These are phyloP conservation scores for Oceanites oceanicus DNA, from an alignment of 2,113 vertebrate species.

Conservation along the genomic window DNA sequence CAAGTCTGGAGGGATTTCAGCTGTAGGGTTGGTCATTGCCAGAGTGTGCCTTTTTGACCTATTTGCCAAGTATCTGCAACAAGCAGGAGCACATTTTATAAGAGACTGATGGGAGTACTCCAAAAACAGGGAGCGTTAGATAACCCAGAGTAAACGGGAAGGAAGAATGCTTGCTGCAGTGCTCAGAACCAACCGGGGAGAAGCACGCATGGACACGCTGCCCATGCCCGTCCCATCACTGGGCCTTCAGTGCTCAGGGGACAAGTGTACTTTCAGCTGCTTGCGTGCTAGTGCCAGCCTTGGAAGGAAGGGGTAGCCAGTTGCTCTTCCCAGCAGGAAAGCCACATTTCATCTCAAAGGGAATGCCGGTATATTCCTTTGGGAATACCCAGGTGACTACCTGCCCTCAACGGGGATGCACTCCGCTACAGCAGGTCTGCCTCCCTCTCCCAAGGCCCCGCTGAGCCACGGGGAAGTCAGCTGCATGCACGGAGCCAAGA, in stretches of 20 bases:
- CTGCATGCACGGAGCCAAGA: background rate
- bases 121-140: conserved; percentile 68
- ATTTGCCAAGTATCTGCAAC: conserved; percentile 99
- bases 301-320: background rate
- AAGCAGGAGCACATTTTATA: conserved; percentile 81
- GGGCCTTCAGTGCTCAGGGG: background rate
- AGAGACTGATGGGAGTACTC: conserved; percentile 68
- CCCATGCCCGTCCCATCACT: background rate
- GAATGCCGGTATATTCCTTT: background rate
- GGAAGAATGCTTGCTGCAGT: conserved; percentile 22
- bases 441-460: background rate
- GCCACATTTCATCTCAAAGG: background rate
- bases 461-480: background rate
- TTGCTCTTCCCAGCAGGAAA: background rate
- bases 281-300: background rate
- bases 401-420: fast-evolving
- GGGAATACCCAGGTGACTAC: background rate
- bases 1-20: conserved; percentile 92
- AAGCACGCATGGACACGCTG: background rate
- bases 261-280: background rate
- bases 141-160: background rate
- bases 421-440: background rate
- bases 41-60: conserved; percentile 99
- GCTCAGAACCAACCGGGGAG: background rate
- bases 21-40: conserved; percentile 90